A percentile compares a stretch with the other conserved stretches of the same genome.
phyloP scores from a whole-genome alignment of 2,888 invertebrate genomes.

The Capitulum mitella region DNA sequence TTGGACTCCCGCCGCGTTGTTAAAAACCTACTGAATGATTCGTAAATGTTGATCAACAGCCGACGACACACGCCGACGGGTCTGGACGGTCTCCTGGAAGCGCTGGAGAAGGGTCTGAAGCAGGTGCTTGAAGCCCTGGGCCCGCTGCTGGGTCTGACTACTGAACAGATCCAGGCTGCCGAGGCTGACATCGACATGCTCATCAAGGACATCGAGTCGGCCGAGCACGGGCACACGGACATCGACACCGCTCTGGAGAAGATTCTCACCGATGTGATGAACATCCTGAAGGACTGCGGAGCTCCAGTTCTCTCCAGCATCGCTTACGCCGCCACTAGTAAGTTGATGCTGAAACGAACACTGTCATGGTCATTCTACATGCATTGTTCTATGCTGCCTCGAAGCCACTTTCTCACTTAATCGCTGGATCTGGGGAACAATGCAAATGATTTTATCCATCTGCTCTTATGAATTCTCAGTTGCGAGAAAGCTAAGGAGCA shows the following conservation, averaged over 20 bases:
- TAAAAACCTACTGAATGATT: too few species aligned
- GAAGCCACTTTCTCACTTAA: too few species aligned
- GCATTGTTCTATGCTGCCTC: too few species aligned
- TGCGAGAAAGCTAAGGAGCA: too few species aligned
- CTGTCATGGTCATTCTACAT: too few species aligned
- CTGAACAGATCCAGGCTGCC: not conserved
- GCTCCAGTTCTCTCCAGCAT: not conserved
- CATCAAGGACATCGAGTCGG: slow-evolving; percentile 7
- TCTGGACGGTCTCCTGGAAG: not conserved
- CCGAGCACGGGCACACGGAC: not conserved
- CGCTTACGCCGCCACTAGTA: not conserved
- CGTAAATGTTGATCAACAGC: not conserved
- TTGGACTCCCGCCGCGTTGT: too few species aligned
- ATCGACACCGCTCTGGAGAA: slow-evolving; percentile 6
- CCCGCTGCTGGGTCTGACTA: not conserved
- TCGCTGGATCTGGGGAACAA: too few species aligned
- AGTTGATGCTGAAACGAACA: too few species aligned
- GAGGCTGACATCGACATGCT: not conserved
- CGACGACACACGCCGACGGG: not conserved
- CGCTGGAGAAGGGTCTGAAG: not conserved
- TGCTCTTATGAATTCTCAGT: too few species aligned
- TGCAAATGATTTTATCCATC: too few species aligned
- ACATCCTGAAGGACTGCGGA: slow-evolving; percentile 4
- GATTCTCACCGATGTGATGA: not conserved
- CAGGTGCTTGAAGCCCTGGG: not conserved